phyloP scores from a whole-genome alignment of 2,113 vertebrate genomes.

The Murina feae region DNA sequence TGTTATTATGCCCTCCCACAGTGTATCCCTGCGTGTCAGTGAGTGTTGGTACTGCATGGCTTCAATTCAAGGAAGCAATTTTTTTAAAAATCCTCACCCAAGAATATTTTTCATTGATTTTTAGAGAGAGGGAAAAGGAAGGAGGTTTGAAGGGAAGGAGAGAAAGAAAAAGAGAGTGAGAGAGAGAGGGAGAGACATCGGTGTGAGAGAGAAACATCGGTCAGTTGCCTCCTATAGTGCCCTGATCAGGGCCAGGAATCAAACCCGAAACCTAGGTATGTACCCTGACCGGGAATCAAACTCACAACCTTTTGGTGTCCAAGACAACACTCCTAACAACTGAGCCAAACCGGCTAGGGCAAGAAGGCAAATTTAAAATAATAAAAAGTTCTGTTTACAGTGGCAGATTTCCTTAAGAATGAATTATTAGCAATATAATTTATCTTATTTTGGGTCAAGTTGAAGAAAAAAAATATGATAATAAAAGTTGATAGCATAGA shows the following conservation, averaged over 20 bases:
- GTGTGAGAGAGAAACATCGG: too few species aligned
- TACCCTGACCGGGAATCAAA: too few species aligned
- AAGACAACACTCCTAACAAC: not conserved
- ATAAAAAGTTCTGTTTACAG: not conserved
- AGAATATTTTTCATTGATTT: not conserved
- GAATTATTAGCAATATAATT: not conserved
- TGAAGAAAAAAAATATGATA: not conserved
- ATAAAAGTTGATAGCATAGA: not conserved
- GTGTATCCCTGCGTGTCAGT: rapidly evolving
- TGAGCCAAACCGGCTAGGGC: not conserved
- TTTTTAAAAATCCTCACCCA: not conserved
- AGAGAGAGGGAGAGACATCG: too few species aligned
- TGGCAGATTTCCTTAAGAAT: not conserved
- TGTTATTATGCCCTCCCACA: not conserved
- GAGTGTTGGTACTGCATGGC: not conserved
- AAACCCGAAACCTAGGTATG: too few species aligned
- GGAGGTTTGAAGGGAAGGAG: too few species aligned
- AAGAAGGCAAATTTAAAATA: not conserved
- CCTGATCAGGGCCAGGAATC: too few species aligned
- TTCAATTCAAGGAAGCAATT: not conserved
- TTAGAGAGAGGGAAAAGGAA: too few species aligned
- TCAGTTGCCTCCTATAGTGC: too few species aligned
- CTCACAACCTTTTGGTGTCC: not conserved
- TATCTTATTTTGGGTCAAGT: not conserved
- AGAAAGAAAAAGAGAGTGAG: too few species aligned